Evolutionary conservation across 2,797 vertebrate genomes (phyloP).

Genomic region (Propithecus perrieri): DNA sequence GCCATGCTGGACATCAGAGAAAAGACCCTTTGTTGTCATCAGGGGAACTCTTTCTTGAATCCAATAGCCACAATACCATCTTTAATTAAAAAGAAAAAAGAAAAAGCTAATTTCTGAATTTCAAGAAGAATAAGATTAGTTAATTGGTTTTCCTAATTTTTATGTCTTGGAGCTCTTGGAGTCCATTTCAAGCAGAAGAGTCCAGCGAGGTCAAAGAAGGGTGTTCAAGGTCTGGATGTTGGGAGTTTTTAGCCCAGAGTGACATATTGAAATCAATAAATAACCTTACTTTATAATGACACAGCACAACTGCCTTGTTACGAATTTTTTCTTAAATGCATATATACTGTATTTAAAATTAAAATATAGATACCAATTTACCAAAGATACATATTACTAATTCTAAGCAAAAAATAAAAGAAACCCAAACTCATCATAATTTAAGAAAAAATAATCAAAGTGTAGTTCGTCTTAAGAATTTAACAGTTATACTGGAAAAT

Average conservation of each 20-base stretch:
- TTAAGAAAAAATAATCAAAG: slow-evolving; percentile 71
- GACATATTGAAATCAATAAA: slow-evolving; percentile 76
- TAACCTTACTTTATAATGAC: slow-evolving; percentile 80
- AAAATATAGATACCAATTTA: slow-evolving; percentile 86
- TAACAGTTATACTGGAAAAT: slow-evolving; percentile 82
- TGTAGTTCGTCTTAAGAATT: slow-evolving; percentile 82
- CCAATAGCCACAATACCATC: neutral
- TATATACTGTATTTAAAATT: slow-evolving; percentile 83
- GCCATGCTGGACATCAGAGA: slow-evolving; percentile 19
- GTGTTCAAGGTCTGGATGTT: slow-evolving; percentile 73
- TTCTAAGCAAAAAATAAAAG: slow-evolving; percentile 85
- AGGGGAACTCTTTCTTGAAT: slow-evolving; percentile 57
- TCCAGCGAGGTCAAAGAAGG: slow-evolving; percentile 64
- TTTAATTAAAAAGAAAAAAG: neutral
- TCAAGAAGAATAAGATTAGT: slow-evolving; percentile 33
- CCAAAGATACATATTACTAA: slow-evolving; percentile 92
- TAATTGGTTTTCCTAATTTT: slow-evolving; percentile 31
- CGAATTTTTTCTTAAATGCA: slow-evolving; percentile 78
- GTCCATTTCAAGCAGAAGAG: slow-evolving; percentile 67
- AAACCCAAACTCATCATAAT: slow-evolving; percentile 73
- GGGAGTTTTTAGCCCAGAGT: slow-evolving; percentile 74
- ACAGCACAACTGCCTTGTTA: slow-evolving; percentile 90
- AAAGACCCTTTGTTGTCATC: slow-evolving; percentile 25
- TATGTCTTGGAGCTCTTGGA: neutral
- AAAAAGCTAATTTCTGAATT: slow-evolving; percentile 27